A percentile compares a stretch with the other conserved stretches of the same genome.
phyloP scores from a whole-genome alignment of 2,888 invertebrate species.

The Drepana falcataria region DNA sequence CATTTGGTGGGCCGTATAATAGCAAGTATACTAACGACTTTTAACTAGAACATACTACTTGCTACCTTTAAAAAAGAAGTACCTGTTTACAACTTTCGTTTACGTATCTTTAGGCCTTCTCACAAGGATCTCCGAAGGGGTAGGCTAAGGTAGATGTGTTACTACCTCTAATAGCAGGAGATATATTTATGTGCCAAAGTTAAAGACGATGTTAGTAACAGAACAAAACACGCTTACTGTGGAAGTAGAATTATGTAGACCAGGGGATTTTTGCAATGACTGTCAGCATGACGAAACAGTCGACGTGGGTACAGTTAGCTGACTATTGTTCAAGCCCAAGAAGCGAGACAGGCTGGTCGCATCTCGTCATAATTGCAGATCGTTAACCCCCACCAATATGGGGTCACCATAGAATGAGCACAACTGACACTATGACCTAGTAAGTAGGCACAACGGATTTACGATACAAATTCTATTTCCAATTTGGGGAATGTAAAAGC shows the following conservation, averaged over 20 bases:
- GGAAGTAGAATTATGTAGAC: conserved; percentile 23
- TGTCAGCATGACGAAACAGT: conserved; percentile 36
- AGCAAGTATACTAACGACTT: no score
- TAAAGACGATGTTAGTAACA: conserved; percentile 21
- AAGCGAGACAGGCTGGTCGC: conserved; percentile 37
- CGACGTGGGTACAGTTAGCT: conserved; percentile 39
- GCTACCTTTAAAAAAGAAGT: no score
- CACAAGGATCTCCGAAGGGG: no score
- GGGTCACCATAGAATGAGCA: conserved; percentile 27
- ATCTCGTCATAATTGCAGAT: conserved; percentile 46
- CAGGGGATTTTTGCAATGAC: conserved; percentile 32
- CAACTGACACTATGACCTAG: conserved; percentile 36
- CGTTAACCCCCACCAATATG: conserved; percentile 40
- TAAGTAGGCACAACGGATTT: conserved; percentile 13
- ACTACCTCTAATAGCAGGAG: no score
- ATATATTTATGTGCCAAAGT: no score
- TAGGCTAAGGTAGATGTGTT: no score
- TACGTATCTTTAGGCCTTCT: no score
- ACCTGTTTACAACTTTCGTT: no score
- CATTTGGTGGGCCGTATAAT: no score
- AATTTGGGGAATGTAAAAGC: conserved; percentile 12
- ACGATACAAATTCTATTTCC: conserved; percentile 5
- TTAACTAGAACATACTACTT: no score
- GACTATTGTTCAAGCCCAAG: conserved; percentile 44
- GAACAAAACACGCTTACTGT: conserved; percentile 22